These are phyloP conservation scores for Drosophila ironensis DNA, from an alignment of 1,140 invertebrate genomes.

Conservation along the genomic window DNA sequence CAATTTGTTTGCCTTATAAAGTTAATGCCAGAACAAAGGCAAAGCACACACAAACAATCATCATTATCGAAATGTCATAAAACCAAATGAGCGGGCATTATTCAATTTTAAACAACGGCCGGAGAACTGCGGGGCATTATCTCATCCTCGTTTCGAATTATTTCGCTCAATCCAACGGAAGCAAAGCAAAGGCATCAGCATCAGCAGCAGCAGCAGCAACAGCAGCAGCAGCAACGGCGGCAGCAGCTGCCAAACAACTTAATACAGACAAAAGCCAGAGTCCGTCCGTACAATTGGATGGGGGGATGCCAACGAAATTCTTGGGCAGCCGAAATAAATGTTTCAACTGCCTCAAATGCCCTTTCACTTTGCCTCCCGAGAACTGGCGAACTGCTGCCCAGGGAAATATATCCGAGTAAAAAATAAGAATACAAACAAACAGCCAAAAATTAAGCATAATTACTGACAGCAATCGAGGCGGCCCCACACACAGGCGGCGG, in stretches of 20 bases:
- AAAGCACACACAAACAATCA: conserved; percentile 64
- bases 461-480: conserved; percentile 72
- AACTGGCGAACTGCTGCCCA: not conserved
- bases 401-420: conserved; percentile 18
- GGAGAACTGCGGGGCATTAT: conserved; percentile 28
- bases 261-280: conserved; percentile 65
- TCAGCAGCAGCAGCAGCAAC: conserved; percentile 58
- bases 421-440: conserved; percentile 39
- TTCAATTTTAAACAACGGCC: conserved; percentile 76
- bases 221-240: conserved; percentile 22
- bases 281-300: conserved; percentile 8
- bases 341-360: conserved; percentile 68
- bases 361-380: conserved; percentile 49
- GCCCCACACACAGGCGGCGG: conserved; percentile 60
- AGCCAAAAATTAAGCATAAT: conserved; percentile 78
- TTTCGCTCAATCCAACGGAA: conserved; percentile 30
- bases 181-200: conserved; percentile 37
- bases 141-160: conserved; percentile 9
- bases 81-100: conserved; percentile 76
- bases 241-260: conserved; percentile 77
- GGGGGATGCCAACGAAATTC: conserved; percentile 18
- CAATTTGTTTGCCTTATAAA: conserved; percentile 77
- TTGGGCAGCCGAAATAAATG: conserved; percentile 61
- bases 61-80: conserved; percentile 81
- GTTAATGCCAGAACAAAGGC: conserved; percentile 73